Evolutionary conservation across 2,797 vertebrate species (phyloP).

Genomic region (Limnodromus scolopaceus): DNA sequence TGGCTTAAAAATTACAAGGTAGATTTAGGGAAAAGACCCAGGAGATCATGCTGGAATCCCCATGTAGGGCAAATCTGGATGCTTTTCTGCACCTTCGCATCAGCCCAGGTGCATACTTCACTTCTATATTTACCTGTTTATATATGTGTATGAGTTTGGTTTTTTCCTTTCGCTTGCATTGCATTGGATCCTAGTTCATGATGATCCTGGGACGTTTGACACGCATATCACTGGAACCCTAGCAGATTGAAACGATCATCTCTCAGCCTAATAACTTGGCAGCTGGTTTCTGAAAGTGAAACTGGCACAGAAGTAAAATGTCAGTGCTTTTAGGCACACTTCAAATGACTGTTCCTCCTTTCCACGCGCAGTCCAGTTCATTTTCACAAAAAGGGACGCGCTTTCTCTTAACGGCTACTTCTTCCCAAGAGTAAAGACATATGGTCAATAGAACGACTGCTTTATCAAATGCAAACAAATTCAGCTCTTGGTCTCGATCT

Average conservation of each 20-base stretch:
- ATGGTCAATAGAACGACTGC: not conserved
- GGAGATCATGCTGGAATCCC: not conserved
- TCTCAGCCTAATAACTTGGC: not conserved
- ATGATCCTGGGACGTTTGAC: not conserved
- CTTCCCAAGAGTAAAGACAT: constrained; percentile 5
- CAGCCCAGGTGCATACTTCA: not conserved
- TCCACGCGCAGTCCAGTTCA: not conserved
- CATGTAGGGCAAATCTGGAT: not conserved
- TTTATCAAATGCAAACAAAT: constrained; percentile 53
- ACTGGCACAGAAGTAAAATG: not conserved
- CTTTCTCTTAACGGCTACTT: not conserved
- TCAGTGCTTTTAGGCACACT: not conserved
- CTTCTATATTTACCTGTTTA: not conserved
- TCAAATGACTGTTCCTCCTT: not conserved
- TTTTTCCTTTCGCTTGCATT: not conserved
- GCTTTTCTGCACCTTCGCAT: not conserved
- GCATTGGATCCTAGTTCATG: not conserved
- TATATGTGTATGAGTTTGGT: not conserved
- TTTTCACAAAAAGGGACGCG: not conserved
- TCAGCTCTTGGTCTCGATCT: constrained; percentile 22
- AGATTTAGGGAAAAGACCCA: not conserved
- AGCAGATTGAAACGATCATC: not conserved
- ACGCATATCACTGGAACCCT: accelerated
- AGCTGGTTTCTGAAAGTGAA: constrained; percentile 25
- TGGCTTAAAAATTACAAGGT: not conserved